Evolutionary conservation across 2,113 vertebrate genomes (phyloP).

Genomic region (Axis porcinus): DNA sequence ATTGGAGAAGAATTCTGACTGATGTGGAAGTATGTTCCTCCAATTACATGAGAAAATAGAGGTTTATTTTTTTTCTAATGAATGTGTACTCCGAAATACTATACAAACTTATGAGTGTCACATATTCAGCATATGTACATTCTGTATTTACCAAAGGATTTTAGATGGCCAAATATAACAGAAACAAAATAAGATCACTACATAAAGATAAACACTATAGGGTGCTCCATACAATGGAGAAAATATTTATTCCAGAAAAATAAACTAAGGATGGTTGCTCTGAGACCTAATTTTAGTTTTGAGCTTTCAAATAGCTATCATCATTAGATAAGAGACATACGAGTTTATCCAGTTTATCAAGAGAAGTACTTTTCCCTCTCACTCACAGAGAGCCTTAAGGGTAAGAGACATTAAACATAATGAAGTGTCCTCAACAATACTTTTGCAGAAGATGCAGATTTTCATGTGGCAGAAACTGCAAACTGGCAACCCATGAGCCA

Average conservation of each 20-base stretch:
- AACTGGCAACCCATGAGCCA: background rate
- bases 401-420: background rate
- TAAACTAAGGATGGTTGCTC: background rate
- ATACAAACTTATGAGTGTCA: background rate
- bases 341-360: background rate
- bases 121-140: background rate
- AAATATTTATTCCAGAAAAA: conserved; percentile 13
- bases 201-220: background rate
- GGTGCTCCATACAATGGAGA: background rate
- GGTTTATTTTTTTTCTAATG: background rate
- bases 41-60: background rate
- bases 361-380: background rate
- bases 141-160: background rate
- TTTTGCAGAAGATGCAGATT: background rate
- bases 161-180: background rate
- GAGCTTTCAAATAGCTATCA: background rate
- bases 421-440: background rate
- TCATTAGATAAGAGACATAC: background rate
- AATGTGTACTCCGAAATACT: background rate
- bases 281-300: conserved; percentile 23
- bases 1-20: background rate
- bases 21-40: background rate
- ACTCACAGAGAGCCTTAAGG: background rate
- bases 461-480: background rate
- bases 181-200: background rate